Percentiles rank a stretch among this genome's conserved stretches.
phyloP scores from a whole-genome alignment of 1,140 invertebrate genomes.

The Saccostrea echinata region DNA sequence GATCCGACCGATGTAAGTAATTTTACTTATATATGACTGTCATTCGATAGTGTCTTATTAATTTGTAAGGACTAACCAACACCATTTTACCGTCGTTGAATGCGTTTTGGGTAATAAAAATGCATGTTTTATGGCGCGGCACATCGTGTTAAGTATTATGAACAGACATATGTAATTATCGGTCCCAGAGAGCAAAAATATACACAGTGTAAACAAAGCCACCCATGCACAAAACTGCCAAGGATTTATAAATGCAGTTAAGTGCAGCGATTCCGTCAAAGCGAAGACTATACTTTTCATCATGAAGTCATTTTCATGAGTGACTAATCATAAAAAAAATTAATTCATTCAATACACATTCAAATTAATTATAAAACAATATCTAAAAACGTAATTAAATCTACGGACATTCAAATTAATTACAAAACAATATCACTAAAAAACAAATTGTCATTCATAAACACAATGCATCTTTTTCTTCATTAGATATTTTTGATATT shows the following conservation, averaged over 20 bases:
- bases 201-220: neutral
- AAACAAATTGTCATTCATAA: neutral
- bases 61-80: neutral
- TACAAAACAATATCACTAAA: neutral
- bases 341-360: no score
- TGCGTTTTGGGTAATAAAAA: neutral
- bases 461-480: neutral
- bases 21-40: neutral
- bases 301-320: no score
- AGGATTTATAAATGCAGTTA: no score
- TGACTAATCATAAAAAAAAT: no score
- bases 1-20: neutral
- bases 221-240: no score
- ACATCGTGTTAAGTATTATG: neutral
- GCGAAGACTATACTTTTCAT: no score
- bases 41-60: neutral
- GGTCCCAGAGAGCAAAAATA: neutral
- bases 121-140: slow-evolving; percentile 29
- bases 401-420: no score
- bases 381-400: no score
- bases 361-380: no score
- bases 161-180: neutral
- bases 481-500: neutral
- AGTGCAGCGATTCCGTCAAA: no score
- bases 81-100: neutral